A percentile compares a stretch with the other conserved stretches of the same genome.
phyloP scores from a whole-genome alignment of 2,113 vertebrate species.

The Hassar affinis region DNA sequence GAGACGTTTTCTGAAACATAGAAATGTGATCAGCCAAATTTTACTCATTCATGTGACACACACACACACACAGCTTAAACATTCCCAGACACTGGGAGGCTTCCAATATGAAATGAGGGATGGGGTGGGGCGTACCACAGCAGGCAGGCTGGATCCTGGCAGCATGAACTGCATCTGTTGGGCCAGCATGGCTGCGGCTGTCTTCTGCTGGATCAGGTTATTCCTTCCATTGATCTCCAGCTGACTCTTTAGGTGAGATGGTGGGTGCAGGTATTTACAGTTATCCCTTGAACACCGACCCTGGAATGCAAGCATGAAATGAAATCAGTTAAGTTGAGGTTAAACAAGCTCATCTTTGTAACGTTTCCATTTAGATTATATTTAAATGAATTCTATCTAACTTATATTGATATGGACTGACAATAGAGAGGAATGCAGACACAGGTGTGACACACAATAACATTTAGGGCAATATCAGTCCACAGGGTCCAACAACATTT shows the following conservation, averaged over 20 bases:
- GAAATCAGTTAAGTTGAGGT: background rate
- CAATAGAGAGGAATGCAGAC: background rate
- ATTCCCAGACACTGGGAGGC: background rate
- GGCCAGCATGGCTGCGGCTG: conserved; percentile 95
- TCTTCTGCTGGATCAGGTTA: conserved; percentile 99
- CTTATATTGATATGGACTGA: background rate
- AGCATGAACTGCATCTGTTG: conserved; percentile 99
- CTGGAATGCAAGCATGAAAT: conserved; percentile 67
- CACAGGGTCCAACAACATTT: background rate
- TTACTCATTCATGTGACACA: conserved; percentile 1
- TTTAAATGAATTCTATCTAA: background rate
- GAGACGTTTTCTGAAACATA: background rate
- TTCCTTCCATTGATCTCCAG: conserved; percentile 98
- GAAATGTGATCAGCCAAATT: background rate
- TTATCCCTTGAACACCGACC: conserved; percentile 97
- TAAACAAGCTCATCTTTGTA: background rate
- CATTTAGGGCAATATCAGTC: too few species aligned
- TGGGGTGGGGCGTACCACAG: conserved; percentile 80
- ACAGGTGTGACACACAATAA: background rate
- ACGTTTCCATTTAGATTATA: background rate
- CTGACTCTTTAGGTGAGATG: conserved; percentile 97
- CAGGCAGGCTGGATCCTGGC: conserved; percentile 91
- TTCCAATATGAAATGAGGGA: background rate
- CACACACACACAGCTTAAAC: background rate
- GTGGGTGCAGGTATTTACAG: conserved; percentile 99